Base-by-base conservation (phyloP, 2,888 invertebrate species). In the Anorthoa munda region DNA sequence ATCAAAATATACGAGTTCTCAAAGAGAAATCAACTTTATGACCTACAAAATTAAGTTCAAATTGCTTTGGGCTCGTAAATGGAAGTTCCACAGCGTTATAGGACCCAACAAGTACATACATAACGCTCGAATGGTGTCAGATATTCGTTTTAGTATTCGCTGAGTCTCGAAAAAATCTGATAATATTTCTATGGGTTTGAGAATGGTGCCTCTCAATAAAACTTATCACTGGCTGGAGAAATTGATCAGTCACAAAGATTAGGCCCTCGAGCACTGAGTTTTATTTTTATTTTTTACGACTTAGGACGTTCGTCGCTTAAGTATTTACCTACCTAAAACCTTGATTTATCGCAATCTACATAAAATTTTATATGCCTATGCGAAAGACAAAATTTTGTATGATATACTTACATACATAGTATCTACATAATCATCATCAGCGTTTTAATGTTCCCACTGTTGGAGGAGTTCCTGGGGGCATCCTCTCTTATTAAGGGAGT, bases 141-240 rank as follows among this genome's bases (percentile, higher is more conserved):
- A 85, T 87, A 82, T 79, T 82, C 83, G 82, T 77, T 86, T 88
- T 81, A 81, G 84, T 83, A 85, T 87, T 86, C 72, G 88, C 87
- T 88, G 88, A 88, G 77, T 87, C 82, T 80, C 69, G 72, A 86
- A 86, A 88, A 88, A 87, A 86, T 79, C 88, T 80, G 84, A 88
- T 88, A 86, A 86, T 87, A 88, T 86, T 88, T 88, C 87, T 86
- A 87, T 87, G 85, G 79, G 67, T 82, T 75, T 65, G 81, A 58
- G 63, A 81, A 85, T 80, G 72, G 72, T 78, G 59, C 72, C 50
- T 68, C 66, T 66, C 69, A 72, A 72, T 82, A 81, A 86, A 83
- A 81, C 65, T 73, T 83, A 81, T 81, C 77, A 77, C 68, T 50
- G 51, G 51, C 17, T 77, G 48, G 70, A 64, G 59, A 75, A 77